These are phyloP conservation scores for Seriola dumerili DNA, from an alignment of 2,113 vertebrate genomes.

Conservation along the genomic window DNA sequence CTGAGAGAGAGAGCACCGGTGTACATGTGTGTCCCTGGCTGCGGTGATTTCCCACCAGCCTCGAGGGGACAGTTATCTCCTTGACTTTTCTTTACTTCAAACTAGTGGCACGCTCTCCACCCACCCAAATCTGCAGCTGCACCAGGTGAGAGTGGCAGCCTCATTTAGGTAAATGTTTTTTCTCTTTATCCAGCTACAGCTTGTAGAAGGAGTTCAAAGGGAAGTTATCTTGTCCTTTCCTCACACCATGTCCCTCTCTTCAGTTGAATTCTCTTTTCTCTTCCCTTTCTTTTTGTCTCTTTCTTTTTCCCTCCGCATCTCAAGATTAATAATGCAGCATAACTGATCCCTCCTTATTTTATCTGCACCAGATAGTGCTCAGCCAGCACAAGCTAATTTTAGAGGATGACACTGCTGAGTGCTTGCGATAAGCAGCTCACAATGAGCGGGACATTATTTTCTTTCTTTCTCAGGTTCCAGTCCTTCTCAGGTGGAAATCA, in stretches of 20 bases:
- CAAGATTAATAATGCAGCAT: slow-evolving; percentile 78
- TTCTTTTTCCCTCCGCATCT: slow-evolving; percentile 56
- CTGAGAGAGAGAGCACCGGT: background rate
- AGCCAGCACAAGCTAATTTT: slow-evolving; percentile 83
- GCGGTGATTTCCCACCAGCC: slow-evolving; percentile 57
- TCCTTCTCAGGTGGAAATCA: slow-evolving; percentile 73
- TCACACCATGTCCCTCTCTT: slow-evolving; percentile 17
- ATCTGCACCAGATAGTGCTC: slow-evolving; percentile 78
- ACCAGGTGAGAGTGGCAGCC: slow-evolving; percentile 69
- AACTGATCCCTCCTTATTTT: slow-evolving; percentile 72
- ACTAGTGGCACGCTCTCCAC: slow-evolving; percentile 44
- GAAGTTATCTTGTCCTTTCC: slow-evolving; percentile 60
- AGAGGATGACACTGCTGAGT: slow-evolving; percentile 79
- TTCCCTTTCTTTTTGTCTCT: slow-evolving; percentile 19
- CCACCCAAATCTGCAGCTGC: slow-evolving; percentile 49
- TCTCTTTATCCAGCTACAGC: slow-evolving; percentile 39
- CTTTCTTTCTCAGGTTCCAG: slow-evolving; percentile 62
- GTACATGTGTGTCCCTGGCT: slow-evolving; percentile 22
- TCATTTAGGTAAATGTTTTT: slow-evolving; percentile 62
- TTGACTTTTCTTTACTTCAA: slow-evolving; percentile 56
- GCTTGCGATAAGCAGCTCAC: slow-evolving; percentile 77
- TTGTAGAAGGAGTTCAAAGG: slow-evolving; percentile 58
- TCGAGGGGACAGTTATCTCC: slow-evolving; percentile 53
- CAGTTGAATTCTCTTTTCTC: slow-evolving; percentile 28
- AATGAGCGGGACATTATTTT: slow-evolving; percentile 73